Conservation (phyloP, 2,113 vertebrate genomes). For the Gopherus flavomarginatus region DNA sequence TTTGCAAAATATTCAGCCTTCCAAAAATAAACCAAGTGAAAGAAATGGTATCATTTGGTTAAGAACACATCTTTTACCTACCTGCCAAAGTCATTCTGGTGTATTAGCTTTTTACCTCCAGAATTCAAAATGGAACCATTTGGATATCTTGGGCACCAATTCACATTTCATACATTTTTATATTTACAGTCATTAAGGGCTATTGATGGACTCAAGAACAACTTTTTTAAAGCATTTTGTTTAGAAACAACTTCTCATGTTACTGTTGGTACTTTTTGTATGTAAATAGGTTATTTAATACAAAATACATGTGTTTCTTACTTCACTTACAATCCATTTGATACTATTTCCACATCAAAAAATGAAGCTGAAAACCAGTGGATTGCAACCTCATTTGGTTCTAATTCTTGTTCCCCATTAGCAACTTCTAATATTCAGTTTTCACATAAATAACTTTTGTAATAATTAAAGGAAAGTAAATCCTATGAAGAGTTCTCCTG, state of each 20-base stretch:
- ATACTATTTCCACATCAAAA: background rate
- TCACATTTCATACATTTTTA: background rate
- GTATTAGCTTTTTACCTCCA: background rate
- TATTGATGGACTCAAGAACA: background rate
- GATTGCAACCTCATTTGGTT: background rate
- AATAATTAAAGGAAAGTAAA: background rate
- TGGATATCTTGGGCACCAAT: background rate
- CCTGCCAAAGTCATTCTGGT: background rate
- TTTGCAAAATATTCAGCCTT: background rate
- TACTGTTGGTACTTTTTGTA: background rate
- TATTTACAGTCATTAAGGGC: background rate
- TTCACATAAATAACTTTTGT: background rate
- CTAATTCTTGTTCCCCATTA: background rate
- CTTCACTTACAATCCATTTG: background rate
- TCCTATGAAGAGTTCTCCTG: accelerated
- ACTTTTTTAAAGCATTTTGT: background rate
- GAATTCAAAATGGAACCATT: background rate
- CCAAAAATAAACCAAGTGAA: background rate
- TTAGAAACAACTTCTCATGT: background rate
- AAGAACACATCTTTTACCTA: background rate
- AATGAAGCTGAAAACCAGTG: background rate
- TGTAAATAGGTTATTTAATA: background rate
- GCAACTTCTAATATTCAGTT: background rate
- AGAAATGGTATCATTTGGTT: background rate
- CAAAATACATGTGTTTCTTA: background rate